phyloP scores from a whole-genome alignment of 1,140 invertebrate genomes.

The Drosophila carrolli region DNA sequence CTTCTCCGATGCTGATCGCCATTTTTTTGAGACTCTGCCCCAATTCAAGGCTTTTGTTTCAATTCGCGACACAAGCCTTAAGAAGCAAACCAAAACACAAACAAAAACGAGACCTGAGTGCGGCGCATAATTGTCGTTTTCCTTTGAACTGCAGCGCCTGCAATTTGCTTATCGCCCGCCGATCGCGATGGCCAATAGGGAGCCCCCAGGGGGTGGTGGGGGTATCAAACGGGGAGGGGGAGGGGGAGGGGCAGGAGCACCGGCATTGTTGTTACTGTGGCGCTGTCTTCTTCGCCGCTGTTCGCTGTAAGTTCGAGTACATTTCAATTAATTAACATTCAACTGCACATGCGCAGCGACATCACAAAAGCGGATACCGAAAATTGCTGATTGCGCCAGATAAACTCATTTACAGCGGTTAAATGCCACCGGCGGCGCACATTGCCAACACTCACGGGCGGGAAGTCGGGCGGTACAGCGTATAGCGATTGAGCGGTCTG shows the following conservation, averaged over 20 bases:
- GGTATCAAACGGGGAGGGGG: slow-evolving; percentile 9
- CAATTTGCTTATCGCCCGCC: slow-evolving; percentile 82
- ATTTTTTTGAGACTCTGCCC: slow-evolving; percentile 15
- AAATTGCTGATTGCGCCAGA: slow-evolving; percentile 84
- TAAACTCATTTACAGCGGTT: slow-evolving; percentile 84
- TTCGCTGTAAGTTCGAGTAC: slow-evolving; percentile 62
- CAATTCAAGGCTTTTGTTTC: slow-evolving; percentile 59
- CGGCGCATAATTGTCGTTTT: slow-evolving; percentile 81
- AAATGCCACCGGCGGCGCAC: slow-evolving; percentile 82
- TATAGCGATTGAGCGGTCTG: slow-evolving; percentile 18
- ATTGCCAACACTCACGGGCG: slow-evolving; percentile 74
- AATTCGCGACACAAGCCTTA: slow-evolving; percentile 27
- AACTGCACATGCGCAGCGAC: slow-evolving; percentile 73
- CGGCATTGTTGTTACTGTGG: slow-evolving; percentile 40
- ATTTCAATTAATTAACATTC: slow-evolving; percentile 84
- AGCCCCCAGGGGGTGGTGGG: slow-evolving; percentile 20
- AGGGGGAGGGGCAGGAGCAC: slow-evolving; percentile 10
- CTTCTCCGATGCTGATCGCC: slow-evolving; percentile 15
- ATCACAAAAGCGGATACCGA: slow-evolving; percentile 82
- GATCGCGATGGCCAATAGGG: slow-evolving; percentile 75
- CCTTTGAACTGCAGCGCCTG: slow-evolving; percentile 81
- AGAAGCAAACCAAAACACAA: slow-evolving; percentile 25
- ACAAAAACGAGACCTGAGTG: slow-evolving; percentile 46
- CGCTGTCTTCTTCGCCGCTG: slow-evolving; percentile 59
- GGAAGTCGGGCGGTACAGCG: slow-evolving; percentile 58